phyloP scores from a whole-genome alignment of 2,888 invertebrate species.

The Mayetiola destructor region DNA sequence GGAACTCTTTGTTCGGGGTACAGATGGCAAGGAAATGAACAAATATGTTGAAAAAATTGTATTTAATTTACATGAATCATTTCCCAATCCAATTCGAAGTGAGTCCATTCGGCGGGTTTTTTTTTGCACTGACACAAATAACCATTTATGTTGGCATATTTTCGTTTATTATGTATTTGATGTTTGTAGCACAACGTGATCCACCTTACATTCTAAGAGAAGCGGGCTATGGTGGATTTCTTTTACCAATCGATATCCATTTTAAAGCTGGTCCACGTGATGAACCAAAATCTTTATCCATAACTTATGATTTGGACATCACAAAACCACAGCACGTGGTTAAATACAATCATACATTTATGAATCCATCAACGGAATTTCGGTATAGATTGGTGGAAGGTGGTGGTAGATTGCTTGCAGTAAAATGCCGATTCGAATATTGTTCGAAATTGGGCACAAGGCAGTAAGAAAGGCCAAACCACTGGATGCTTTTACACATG shows the following conservation, averaged over 20 bases:
- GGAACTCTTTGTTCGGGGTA: conserved; percentile 86
- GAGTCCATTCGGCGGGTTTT: conserved; percentile 27
- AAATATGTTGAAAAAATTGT: conserved; percentile 87
- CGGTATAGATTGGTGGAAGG: conserved; percentile 72
- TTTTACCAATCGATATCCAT: conserved; percentile 77
- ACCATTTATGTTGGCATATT: background rate
- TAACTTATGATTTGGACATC: conserved; percentile 73
- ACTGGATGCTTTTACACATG: conserved; percentile 90
- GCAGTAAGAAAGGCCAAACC: conserved; percentile 66
- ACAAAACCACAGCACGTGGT: conserved; percentile 50
- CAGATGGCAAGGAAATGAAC: conserved; percentile 73
- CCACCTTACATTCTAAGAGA: conserved; percentile 83
- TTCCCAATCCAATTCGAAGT: conserved; percentile 85
- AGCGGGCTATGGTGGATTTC: conserved; percentile 92
- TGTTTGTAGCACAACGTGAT: conserved; percentile 74
- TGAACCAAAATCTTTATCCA: conserved; percentile 73
- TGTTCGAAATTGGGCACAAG: conserved; percentile 85
- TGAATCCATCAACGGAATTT: conserved; percentile 81
- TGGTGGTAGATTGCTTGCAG: conserved; percentile 51
- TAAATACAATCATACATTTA: conserved; percentile 69
- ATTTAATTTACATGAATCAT: conserved; percentile 81
- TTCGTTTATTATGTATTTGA: background rate
- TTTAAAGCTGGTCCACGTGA: conserved; percentile 60
- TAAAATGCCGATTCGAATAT: conserved; percentile 56
- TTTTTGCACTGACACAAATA: background rate